phyloP scores from a whole-genome alignment of 2,113 vertebrate species.

The Hippocampus barbouri region DNA sequence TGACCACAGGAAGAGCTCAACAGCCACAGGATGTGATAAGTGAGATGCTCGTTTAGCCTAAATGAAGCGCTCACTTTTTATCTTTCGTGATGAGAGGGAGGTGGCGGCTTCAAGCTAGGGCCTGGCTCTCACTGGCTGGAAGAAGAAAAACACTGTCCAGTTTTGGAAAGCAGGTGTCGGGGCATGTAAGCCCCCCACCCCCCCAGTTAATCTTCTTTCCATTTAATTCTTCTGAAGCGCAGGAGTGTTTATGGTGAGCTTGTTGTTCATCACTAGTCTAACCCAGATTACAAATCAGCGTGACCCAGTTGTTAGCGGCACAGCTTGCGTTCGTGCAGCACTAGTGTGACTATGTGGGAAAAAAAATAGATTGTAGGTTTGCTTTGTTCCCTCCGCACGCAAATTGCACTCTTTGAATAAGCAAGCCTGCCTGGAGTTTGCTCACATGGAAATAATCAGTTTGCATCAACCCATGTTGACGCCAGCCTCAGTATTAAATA shows the following conservation, averaged over 20 bases:
- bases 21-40: constrained; percentile 52
- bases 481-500: not conserved
- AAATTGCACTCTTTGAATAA: constrained; percentile 58
- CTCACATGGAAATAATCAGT: constrained; percentile 65
- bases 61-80: constrained; percentile 52
- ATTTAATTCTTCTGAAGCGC: not conserved
- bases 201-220: not conserved
- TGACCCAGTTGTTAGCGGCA: constrained; percentile 25
- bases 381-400: constrained; percentile 50
- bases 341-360: constrained; percentile 24
- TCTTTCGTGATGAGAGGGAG: constrained; percentile 27
- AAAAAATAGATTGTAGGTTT: constrained; percentile 45
- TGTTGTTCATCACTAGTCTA: constrained; percentile 1
- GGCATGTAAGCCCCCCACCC: not conserved
- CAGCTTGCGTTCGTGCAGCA: constrained; percentile 30
- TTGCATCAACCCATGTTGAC: constrained; percentile 1
- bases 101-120: constrained; percentile 2
- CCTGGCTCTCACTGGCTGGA: not conserved
- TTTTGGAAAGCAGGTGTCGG: not conserved
- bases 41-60: constrained; percentile 48
- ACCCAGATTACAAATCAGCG: constrained; percentile 18
- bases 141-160: not conserved
- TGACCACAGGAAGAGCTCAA: constrained; percentile 63
- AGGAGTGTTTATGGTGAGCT: not conserved
- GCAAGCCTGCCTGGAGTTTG: constrained; percentile 56